A percentile compares a stretch with the other conserved stretches of the same genome.
Evolutionary conservation across 2,113 vertebrate species (phyloP).

Genomic region (Microcebus ravelobensis): DNA sequence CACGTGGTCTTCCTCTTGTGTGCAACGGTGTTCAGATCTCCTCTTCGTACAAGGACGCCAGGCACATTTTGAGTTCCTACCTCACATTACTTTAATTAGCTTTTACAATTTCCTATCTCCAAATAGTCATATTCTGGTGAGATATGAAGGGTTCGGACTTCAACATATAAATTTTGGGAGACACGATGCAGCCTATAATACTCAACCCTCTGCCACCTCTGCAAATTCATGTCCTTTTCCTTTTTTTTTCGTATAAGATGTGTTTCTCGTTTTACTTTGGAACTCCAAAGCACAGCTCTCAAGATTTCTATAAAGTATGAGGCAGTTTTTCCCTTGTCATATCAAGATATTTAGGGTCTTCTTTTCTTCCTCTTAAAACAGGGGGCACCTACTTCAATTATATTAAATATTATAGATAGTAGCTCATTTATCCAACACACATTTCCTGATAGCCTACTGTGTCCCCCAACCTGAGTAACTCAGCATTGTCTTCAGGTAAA

Average conservation of each 20-base stretch:
- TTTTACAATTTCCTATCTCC: not conserved
- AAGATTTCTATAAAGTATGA: not conserved
- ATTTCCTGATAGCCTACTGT: not conserved
- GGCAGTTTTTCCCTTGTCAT: not conserved
- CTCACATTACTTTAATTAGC: not conserved
- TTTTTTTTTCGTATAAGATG: not conserved
- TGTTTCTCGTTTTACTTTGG: not conserved
- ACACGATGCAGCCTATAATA: not conserved
- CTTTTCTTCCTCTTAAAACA: constrained; percentile 1
- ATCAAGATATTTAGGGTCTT: not conserved
- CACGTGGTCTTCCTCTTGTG: not conserved
- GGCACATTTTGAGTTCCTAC: not conserved
- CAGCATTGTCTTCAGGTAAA: not conserved
- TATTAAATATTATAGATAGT: not conserved
- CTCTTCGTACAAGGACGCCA: not conserved
- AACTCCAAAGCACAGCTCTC: not conserved
- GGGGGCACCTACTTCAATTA: not conserved
- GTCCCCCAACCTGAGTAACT: not conserved
- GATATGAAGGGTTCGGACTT: not conserved
- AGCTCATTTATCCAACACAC: not conserved
- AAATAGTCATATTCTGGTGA: not conserved
- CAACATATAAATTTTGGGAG: not conserved
- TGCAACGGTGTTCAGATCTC: not conserved
- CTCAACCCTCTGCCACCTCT: not conserved
- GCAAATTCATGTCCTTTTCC: not conserved